phyloP scores from a whole-genome alignment of 2,888 invertebrate species.

The Rhodophaea formosa region DNA sequence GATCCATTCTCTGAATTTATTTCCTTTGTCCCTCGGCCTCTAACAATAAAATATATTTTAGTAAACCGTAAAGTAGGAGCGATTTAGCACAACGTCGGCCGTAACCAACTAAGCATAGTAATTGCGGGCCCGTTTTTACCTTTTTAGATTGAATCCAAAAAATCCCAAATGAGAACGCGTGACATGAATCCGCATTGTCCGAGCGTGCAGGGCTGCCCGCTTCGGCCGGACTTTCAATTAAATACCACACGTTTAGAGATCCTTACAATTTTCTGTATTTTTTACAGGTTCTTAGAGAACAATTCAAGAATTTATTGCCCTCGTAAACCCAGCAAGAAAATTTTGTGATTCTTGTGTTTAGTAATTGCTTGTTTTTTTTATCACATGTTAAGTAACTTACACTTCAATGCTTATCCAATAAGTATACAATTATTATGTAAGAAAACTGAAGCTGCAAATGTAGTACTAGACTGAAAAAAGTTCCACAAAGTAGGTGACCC shows the following conservation, averaged over 20 bases:
- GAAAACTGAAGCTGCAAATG: too few species aligned
- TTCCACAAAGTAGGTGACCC: not conserved
- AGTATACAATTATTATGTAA: too few species aligned
- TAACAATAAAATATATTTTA: conserved; percentile 10
- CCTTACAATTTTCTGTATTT: not conserved
- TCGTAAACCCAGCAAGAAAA: too few species aligned
- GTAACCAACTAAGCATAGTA: conserved; percentile 19
- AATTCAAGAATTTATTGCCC: too few species aligned
- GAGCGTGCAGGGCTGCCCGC: conserved; percentile 1
- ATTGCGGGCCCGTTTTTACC: conserved; percentile 19
- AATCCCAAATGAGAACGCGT: conserved; percentile 29
- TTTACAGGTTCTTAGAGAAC: too few species aligned
- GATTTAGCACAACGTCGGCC: conserved; percentile 2
- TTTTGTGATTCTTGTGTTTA: too few species aligned
- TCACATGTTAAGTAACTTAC: too few species aligned
- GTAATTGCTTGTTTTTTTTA: too few species aligned
- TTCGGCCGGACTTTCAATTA: not conserved
- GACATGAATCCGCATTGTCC: conserved; percentile 21
- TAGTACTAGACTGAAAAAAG: not conserved
- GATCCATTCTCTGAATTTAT: conserved; percentile 1
- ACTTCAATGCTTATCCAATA: too few species aligned
- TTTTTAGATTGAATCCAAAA: conserved; percentile 25
- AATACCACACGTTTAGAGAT: not conserved
- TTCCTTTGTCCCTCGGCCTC: not conserved
- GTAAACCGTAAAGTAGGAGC: conserved; percentile 8